Evolutionary conservation across 2,888 invertebrate genomes (phyloP).

Genomic region (Spodoptera littoralis): DNA sequence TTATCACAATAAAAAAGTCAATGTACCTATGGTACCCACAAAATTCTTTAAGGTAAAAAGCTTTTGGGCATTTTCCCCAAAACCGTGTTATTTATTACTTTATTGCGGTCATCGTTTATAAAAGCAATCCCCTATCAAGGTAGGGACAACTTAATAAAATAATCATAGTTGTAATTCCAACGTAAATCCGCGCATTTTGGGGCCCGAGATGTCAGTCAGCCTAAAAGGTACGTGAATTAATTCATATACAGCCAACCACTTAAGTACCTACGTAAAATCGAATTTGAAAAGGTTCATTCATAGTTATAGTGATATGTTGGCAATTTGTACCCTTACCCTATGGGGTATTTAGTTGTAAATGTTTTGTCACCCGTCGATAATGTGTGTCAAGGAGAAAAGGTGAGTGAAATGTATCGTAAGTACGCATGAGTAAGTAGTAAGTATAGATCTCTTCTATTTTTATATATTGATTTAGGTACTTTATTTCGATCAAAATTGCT

Average conservation of each 20-base stretch:
- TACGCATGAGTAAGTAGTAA: too few species aligned
- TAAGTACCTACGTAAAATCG: constrained; percentile 33
- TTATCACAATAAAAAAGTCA: constrained; percentile 7
- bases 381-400: too few species aligned
- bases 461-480: too few species aligned
- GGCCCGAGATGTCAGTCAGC: constrained; percentile 39
- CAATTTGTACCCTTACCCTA: constrained; percentile 14
- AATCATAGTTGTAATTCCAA: constrained; percentile 39
- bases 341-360: constrained; percentile 3
- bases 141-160: constrained; percentile 39
- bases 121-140: constrained; percentile 33
- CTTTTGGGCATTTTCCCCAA: constrained; percentile 9
- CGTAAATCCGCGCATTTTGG: constrained; percentile 34
- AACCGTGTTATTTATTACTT: constrained; percentile 27
- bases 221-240: constrained; percentile 58
- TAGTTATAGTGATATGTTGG: constrained; percentile 25
- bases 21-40: constrained; percentile 8
- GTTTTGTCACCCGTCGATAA: too few species aligned
- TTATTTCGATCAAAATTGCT: too few species aligned
- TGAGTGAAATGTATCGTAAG: too few species aligned
- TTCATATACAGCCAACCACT: constrained; percentile 43
- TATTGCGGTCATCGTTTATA: constrained; percentile 17
- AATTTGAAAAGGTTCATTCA: constrained; percentile 50
- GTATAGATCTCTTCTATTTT: too few species aligned
- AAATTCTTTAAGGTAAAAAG: constrained; percentile 13